Percentiles rank a stretch among this genome's conserved stretches.
phyloP scores from a whole-genome alignment of 2,113 vertebrate species.

The Rhagologus leucostigma region DNA sequence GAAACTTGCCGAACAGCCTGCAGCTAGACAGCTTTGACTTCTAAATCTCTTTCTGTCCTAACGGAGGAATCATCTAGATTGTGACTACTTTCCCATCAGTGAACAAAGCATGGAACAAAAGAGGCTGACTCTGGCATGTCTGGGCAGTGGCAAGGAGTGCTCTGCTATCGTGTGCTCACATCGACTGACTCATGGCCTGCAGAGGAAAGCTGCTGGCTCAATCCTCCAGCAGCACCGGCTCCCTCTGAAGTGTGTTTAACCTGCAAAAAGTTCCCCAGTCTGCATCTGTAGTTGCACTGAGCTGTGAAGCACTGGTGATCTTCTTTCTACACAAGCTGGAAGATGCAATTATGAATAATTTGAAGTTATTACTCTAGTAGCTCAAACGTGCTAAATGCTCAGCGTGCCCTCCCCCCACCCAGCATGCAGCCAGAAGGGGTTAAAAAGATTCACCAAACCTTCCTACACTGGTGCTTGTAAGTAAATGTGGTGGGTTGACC shows the following conservation, averaged over 20 bases:
- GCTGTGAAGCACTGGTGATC: not conserved
- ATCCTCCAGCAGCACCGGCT: not conserved
- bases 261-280: not conserved
- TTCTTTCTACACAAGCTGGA: not conserved
- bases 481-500: not conserved
- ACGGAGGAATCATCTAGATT: slow-evolving; percentile 38
- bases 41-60: slow-evolving; percentile 47
- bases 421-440: not conserved
- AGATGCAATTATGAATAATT: not conserved
- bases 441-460: not conserved
- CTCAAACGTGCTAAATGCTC: not conserved
- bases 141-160: slow-evolving; percentile 51
- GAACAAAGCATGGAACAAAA: slow-evolving; percentile 44
- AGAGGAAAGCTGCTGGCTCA: not conserved
- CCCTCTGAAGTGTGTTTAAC: not conserved
- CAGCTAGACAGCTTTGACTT: slow-evolving; percentile 47
- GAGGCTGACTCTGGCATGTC: slow-evolving; percentile 52
- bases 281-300: not conserved
- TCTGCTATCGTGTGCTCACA: not conserved
- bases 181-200: slow-evolving; percentile 42
- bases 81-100: slow-evolving; percentile 49
- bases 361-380: not conserved
- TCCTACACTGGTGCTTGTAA: not conserved
- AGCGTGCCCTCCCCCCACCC: not conserved
- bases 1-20: slow-evolving; percentile 45